phyloP scores from a whole-genome alignment of 2,797 vertebrate species.

The Lacerta viridis region DNA sequence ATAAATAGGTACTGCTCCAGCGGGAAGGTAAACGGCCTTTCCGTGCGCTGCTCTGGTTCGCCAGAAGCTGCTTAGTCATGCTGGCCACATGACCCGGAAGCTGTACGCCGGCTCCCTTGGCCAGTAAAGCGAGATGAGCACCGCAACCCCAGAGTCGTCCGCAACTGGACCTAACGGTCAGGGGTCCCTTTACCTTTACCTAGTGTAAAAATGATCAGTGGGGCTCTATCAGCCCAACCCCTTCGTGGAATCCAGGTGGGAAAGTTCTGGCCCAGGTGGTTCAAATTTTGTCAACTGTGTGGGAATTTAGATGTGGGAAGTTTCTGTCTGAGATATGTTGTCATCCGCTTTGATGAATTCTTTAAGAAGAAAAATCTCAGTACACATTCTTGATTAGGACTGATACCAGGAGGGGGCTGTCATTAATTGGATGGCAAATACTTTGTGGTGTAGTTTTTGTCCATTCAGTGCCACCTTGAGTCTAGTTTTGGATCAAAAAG shows the following conservation, averaged over 20 bases:
- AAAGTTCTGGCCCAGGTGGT: not conserved
- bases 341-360: not conserved
- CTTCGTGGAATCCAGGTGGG: not conserved
- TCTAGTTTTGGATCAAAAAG: not conserved
- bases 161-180: too few species aligned
- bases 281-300: slow-evolving; percentile 9
- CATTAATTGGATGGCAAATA: not conserved
- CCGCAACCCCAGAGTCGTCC: too few species aligned
- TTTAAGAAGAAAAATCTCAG: not conserved
- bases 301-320: not conserved
- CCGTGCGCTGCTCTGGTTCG: too few species aligned
- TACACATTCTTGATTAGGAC: not conserved
- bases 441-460: not conserved
- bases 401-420: not conserved
- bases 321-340: not conserved
- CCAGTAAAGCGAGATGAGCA: too few species aligned
- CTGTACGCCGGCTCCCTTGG: too few species aligned
- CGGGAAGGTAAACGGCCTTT: too few species aligned
- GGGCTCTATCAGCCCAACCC: not conserved
- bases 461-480: not conserved
- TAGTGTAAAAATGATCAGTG: not conserved
- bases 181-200: too few species aligned
- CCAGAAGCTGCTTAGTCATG: too few species aligned
- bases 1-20: too few species aligned
- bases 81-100: too few species aligned